A percentile compares a stretch with the other conserved stretches of the same genome.
These are phyloP conservation scores for Cebidichthys violaceus DNA, from an alignment of 2,113 vertebrate species.

Conservation along the genomic window DNA sequence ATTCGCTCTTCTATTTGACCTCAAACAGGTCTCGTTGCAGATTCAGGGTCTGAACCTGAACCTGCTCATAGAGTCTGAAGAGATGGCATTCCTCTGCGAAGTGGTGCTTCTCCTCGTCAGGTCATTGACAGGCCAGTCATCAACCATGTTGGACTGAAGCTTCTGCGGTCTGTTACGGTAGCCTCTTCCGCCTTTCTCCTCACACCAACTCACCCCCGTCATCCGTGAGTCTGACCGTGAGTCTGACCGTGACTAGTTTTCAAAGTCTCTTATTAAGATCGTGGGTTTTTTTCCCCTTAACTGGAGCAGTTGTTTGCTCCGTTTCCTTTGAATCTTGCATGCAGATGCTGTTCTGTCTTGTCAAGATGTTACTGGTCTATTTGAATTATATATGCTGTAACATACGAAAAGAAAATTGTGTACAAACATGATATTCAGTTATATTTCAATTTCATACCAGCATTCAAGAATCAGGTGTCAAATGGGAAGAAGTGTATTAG, in stretches of 20 bases:
- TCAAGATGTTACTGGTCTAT: constrained; percentile 32
- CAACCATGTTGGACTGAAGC: neutral
- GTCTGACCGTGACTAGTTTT: neutral
- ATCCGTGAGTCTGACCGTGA: too few relatives aligned
- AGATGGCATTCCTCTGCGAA: neutral
- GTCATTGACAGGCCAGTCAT: neutral
- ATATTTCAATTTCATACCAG: neutral
- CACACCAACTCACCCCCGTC: neutral
- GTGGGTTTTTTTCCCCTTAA: constrained; percentile 7
- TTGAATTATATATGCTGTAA: neutral
- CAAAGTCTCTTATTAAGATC: neutral
- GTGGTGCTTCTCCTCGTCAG: neutral
- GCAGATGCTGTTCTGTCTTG: constrained; percentile 47
- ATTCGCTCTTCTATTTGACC: neutral
- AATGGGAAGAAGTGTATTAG: neutral
- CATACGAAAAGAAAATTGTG: neutral
- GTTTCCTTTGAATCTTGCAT: constrained; percentile 61
- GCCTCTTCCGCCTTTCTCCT: neutral
- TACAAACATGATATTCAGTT: neutral
- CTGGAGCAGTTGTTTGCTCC: constrained; percentile 8
- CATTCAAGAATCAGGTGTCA: neutral
- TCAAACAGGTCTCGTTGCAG: neutral
- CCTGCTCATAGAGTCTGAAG: constrained; percentile 11
- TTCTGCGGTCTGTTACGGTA: neutral
- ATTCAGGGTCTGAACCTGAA: neutral